Percentiles rank a stretch among this genome's conserved stretches.
phyloP scores from a whole-genome alignment of 2,888 invertebrate species.

The Molorchus minor region DNA sequence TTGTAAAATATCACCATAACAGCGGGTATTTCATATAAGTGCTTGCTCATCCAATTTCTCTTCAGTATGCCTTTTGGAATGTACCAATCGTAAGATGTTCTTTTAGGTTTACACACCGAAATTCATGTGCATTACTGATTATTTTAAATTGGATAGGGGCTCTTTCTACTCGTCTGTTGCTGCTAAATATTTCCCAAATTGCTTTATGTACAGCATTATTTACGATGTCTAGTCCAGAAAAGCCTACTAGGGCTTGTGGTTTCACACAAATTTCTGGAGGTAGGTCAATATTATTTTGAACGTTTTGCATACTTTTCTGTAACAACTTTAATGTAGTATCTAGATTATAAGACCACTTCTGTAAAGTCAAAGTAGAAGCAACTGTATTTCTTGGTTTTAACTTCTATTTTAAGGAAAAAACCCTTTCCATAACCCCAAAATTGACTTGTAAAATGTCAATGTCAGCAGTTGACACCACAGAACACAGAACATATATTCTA shows the following conservation, averaged over 20 bases:
- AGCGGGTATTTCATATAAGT: conserved; percentile 88
- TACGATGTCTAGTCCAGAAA: conserved; percentile 86
- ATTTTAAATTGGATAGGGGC: conserved; percentile 86
- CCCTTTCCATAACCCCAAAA: neutral
- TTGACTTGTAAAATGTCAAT: neutral
- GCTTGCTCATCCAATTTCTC: conserved; percentile 94
- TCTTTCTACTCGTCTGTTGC: conserved; percentile 82
- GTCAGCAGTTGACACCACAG: too few species aligned
- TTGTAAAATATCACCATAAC: conserved; percentile 96
- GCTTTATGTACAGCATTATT: conserved; percentile 89
- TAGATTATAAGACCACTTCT: too few species aligned
- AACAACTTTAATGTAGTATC: too few species aligned
- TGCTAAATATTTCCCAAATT: conserved; percentile 93
- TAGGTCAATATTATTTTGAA: conserved; percentile 62
- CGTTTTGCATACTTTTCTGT: conserved; percentile 8
- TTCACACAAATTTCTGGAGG: conserved; percentile 85
- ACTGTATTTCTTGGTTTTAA: too few species aligned
- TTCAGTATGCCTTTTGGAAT: conserved; percentile 94
- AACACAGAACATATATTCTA: too few species aligned
- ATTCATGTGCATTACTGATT: conserved; percentile 83
- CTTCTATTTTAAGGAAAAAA: neutral
- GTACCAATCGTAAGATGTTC: conserved; percentile 94
- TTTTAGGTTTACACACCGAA: conserved; percentile 88
- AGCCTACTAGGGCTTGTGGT: conserved; percentile 86
- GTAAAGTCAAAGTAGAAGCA: too few species aligned